Evolutionary conservation across 1,140 invertebrate species (phyloP), one percentile per base, ranked within the genome.

Genomic region (Maniola jurtina): DNA sequence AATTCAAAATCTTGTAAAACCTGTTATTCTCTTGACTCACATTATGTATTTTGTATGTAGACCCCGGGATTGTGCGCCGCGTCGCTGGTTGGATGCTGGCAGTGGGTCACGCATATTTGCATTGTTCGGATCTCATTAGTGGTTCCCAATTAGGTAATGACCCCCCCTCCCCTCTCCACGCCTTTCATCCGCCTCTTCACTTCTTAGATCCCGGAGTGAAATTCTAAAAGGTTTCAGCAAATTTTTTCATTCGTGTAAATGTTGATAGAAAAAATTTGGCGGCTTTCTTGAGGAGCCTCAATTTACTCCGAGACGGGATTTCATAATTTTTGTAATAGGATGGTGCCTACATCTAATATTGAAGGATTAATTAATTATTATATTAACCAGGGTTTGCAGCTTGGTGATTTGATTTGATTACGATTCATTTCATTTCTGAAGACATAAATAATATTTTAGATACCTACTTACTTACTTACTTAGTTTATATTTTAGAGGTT

Each of bases 111-210:
- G 48, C 59, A 45, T 54, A 62, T 68, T 72, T 68, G 63, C 62
- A 68, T 68, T 68, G 45, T 59, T 58, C 55, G 48, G 36, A 68
- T 65, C 56, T 71, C 55, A 68, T 68, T 64, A 65, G 57, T 14
- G 61, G 33, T 33, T 42, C 59, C 62, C 70, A 63, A 69, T 64
- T 69, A 72, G 36, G 15, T 65, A 66, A 69, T 72, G 64, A 64
- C 69, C 60, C 68, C 60, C 45, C 13, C 45, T 59, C 45, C 63
- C 58, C 54, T 40, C 62, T 65, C 59, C 63, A 47, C 10, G 42
- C 58, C 33, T 55, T 36, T 15, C 52, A 65, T 36, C 59, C 63
- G 47, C 40, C 62, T 64, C 59, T 62, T 50, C 10, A 35, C 52
- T 50, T 7, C 15, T 66, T 35, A 55, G 36, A 66, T 61, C 64